Conservation (phyloP, 2,797 vertebrate genomes). For the Cyprinella venusta region DNA sequence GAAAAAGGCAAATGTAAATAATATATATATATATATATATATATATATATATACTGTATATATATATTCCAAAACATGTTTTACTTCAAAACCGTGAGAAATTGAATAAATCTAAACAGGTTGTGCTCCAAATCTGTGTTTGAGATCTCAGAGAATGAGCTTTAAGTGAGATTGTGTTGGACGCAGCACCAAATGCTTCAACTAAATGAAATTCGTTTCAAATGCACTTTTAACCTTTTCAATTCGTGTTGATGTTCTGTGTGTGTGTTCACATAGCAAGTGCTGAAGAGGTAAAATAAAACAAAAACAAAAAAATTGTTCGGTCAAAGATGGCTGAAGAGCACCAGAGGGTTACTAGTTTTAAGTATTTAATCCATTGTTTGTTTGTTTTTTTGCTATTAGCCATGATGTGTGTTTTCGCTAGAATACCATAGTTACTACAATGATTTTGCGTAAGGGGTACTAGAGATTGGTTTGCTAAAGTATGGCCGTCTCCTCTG, state of each 20-base stretch:
- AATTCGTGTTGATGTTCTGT: too few relatives aligned
- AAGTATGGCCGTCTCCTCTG: conserved; percentile 4
- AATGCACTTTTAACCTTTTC: not conserved
- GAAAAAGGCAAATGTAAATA: not conserved
- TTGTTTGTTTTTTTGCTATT: too few relatives aligned
- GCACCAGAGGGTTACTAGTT: not conserved
- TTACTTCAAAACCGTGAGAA: not conserved
- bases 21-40: too few relatives aligned
- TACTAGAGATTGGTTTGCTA: not conserved
- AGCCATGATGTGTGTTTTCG: not conserved
- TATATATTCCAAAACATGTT: not conserved
- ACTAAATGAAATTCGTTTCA: not conserved
- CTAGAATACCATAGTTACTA: too few relatives aligned
- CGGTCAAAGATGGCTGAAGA: not conserved
- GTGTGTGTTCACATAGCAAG: not conserved
- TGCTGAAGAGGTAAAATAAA: not conserved
- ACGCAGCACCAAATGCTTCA: not conserved
- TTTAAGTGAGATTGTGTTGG: not conserved
- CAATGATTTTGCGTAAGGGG: not conserved
- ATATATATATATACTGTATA: not conserved
- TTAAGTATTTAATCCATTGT: not conserved
- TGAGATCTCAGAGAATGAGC: not conserved
- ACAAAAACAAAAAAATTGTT: not conserved
- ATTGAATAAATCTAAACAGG: not conserved
- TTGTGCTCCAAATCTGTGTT: not conserved